These are phyloP conservation scores for Carcharodon carcharias DNA, from an alignment of 2,797 vertebrate species.

Conservation along the genomic window DNA sequence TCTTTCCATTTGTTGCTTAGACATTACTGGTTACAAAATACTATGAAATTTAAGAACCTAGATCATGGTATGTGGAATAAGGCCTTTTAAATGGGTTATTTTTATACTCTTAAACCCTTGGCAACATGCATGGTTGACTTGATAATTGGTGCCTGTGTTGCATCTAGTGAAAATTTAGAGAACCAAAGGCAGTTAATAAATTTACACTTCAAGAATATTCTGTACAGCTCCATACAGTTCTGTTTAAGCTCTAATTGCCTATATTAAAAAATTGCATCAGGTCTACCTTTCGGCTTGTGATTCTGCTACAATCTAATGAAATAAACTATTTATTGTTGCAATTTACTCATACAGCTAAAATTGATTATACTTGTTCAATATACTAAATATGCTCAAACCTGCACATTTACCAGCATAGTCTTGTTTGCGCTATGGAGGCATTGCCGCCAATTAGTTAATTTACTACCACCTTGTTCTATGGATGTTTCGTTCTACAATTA, in stretches of 20 bases:
- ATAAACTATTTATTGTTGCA: not conserved
- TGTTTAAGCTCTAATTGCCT: not conserved
- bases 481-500: not conserved
- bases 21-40: not conserved
- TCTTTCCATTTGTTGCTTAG: not conserved
- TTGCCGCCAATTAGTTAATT: not conserved
- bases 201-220: not conserved
- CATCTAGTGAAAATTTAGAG: not conserved
- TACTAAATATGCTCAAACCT: not conserved
- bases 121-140: not conserved
- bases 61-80: not conserved
- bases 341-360: not conserved
- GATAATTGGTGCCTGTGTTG: not conserved
- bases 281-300: not conserved
- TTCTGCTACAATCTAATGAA: not conserved
- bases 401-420: not conserved
- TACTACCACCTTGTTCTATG: not conserved
- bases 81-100: not conserved
- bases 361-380: no score
- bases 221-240: no score
- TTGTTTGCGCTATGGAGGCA: not conserved
- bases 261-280: slow-evolving; percentile 9
- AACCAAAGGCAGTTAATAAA: not conserved
- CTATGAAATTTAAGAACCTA: not conserved
- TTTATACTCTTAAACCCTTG: not conserved